These are phyloP conservation scores for Chelonoidis abingdonii DNA, from an alignment of 2,113 vertebrate genomes.

Conservation along the genomic window DNA sequence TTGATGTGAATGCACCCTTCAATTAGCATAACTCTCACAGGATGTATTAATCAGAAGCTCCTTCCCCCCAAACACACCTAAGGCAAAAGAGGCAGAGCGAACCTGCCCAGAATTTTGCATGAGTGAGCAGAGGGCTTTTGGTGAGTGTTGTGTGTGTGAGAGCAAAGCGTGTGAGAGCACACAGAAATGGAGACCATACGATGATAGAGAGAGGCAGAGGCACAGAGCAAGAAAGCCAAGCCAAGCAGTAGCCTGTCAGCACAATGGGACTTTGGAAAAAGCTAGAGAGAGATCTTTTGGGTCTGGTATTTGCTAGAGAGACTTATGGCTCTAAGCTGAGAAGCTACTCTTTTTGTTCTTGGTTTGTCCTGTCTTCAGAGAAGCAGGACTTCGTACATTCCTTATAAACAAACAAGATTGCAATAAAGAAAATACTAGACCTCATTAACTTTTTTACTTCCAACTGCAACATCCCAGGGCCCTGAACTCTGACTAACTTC, in stretches of 20 bases:
- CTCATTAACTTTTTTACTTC: neutral
- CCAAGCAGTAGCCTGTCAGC: neutral
- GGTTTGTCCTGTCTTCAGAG: neutral
- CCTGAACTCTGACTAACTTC: neutral
- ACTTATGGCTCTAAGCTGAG: neutral
- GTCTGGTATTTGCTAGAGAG: neutral
- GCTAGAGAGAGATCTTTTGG: neutral
- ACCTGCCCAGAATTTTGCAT: neutral
- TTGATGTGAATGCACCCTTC: neutral
- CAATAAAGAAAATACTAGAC: neutral
- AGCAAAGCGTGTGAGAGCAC: neutral
- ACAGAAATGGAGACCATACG: neutral
- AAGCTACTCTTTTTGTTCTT: neutral
- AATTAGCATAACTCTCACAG: neutral
- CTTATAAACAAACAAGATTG: neutral
- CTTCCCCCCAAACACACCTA: no score
- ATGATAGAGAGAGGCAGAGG: neutral
- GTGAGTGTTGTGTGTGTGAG: no score
- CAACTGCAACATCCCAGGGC: neutral
- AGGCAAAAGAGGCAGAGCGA: neutral
- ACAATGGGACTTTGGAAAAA: neutral
- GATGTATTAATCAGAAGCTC: neutral
- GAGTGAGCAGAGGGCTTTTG: neutral
- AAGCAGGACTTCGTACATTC: neutral
- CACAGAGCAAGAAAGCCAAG: neutral